phyloP scores from a whole-genome alignment of 1,140 invertebrate genomes.

The Pentalonia nigronervosa region DNA sequence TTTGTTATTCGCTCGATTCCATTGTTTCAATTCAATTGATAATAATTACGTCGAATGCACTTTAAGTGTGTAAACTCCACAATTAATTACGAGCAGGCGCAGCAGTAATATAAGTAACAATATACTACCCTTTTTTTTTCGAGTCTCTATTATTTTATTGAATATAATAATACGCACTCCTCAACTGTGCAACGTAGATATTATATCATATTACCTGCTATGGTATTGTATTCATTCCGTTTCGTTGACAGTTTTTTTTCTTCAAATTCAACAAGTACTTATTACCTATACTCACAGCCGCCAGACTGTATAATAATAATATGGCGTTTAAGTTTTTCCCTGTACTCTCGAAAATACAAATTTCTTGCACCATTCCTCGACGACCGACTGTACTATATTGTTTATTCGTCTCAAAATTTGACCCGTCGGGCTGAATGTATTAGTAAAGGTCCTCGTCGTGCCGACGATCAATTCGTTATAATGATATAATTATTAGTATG shows the following conservation, averaged over 20 bases:
- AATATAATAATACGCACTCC: background rate
- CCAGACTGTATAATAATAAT: background rate
- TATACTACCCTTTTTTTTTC: background rate
- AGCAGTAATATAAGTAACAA: background rate
- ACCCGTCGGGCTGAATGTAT: background rate
- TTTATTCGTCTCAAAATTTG: background rate
- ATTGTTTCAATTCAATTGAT: slow-evolving; percentile 20
- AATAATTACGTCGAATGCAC: background rate
- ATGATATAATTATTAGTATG: background rate
- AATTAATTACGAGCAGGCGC: background rate
- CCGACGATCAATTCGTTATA: background rate
- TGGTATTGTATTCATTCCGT: background rate
- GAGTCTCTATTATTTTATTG: background rate
- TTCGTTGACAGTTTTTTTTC: background rate
- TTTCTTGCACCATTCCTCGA: background rate
- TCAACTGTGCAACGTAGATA: background rate
- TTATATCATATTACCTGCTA: background rate
- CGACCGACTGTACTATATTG: background rate
- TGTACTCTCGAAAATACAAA: background rate
- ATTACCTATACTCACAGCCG: background rate
- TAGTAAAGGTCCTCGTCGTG: background rate
- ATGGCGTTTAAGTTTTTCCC: background rate
- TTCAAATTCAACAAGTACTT: background rate
- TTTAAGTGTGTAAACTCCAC: background rate
- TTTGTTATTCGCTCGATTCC: background rate